A percentile compares a stretch with the other conserved stretches of the same genome.
phyloP scores from a whole-genome alignment of 2,113 vertebrate genomes.

The Fukomys damarensis region DNA sequence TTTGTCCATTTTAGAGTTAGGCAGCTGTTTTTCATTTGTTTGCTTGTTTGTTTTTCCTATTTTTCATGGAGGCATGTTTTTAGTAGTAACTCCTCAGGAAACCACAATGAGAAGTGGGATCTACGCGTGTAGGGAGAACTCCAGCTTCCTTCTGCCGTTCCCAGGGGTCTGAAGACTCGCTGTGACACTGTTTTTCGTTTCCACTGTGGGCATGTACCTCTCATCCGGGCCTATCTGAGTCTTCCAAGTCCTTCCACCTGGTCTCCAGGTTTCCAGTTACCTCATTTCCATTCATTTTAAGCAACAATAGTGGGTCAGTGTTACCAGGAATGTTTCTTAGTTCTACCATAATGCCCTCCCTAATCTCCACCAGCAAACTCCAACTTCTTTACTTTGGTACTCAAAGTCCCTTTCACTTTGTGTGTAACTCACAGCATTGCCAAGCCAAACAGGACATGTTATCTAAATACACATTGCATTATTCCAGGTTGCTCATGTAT shows the following conservation, averaged over 20 bases:
- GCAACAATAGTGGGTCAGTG: neutral
- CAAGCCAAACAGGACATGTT: neutral
- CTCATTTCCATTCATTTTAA: neutral
- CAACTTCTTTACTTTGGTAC: neutral
- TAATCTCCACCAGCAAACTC: neutral
- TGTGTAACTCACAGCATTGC: neutral
- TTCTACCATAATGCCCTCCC: neutral
- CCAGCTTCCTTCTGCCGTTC: neutral
- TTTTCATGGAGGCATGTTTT: neutral
- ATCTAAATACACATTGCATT: neutral
- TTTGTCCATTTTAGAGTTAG: neutral
- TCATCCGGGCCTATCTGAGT: neutral
- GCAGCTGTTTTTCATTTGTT: neutral
- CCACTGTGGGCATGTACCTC: neutral
- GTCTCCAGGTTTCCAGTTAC: neutral
- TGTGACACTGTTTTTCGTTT: neutral
- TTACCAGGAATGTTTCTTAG: neutral
- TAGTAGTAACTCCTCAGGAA: constrained; percentile 5
- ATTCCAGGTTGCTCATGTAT: neutral
- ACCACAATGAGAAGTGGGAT: neutral
- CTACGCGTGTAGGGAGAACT: neutral
- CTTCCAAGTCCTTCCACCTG: neutral
- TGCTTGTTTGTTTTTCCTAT: neutral
- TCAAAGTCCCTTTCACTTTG: neutral
- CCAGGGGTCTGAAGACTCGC: neutral